Base-by-base conservation (phyloP, 2,797 vertebrate genomes). In the Pseudotriccus pelzelni region DNA sequence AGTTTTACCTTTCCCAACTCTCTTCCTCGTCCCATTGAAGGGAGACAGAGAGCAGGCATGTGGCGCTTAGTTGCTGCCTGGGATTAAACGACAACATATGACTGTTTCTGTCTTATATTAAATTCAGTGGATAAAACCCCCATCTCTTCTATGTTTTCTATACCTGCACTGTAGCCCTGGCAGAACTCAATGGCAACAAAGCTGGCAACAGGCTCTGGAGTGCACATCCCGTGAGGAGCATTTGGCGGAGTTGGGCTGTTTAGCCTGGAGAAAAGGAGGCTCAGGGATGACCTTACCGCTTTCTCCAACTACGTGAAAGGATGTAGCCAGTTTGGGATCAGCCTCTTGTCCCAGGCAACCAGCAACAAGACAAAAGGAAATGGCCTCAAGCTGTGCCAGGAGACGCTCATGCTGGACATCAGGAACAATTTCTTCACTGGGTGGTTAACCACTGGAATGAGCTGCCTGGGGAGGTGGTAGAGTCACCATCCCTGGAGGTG, bases 201-300 rank as follows among this genome's bases (percentile, higher is more conserved):
- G 34, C 3, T 41, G 14, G 7, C 27, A 21, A 67, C n/a, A 74
- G 12, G 12, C 21, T 39, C 34, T 34, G 3, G 6, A 73, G 24
- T 18, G 52, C 60, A 63, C 1, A 4, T 22, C 24, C 44, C 16
- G 0, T 8, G n/a, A 77, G 20, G 6, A 58, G n/a, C n/a, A 70
- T 37, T 4, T 64, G 37, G 63, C 4, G n/a, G 24, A 77, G 37
- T 7, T 77, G 12, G 28, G 12, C 14, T 39, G 17, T 39, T 83
- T 9, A 39, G 24, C 14, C 17, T 25, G n/a, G 20, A 62, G 47
- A 16, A 41, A 27, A 74, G 5, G 8, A 69, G 21, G n/a, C 37
- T 44, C 50, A 50, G 27, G 39, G 22, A 2, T 23, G 49, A 49
- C 9, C 18, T 70, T 23, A 32, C 2, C 5, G 12, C 9, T 12